Evolutionary conservation across 2,888 invertebrate genomes (phyloP), one percentile per base, ranked within the genome.

Genomic region (Tanypteryx hageni): DNA sequence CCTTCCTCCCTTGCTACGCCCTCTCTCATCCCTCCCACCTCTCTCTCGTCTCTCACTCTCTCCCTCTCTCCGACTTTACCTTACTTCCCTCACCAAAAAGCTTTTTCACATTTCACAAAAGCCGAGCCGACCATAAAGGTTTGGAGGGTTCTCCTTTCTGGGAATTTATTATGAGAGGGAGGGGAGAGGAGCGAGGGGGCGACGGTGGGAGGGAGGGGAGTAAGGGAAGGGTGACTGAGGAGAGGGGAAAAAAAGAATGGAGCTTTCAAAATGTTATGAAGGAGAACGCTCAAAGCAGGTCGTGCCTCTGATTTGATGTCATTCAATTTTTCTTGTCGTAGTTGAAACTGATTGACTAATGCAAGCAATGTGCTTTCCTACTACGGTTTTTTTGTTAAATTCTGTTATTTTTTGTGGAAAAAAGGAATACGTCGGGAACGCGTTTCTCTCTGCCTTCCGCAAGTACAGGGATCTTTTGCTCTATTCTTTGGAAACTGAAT

Each of bases 31-130:
- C 68, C 68, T 22, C 68, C 18, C 68, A 22, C 68, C 68, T 9
- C 68, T 68, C 68, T 18, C 22, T 68, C 18, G n/a, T 18, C 68
- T 18, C 68, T n/a, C 44, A 3, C 44, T 44, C 44, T 44, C 44
- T 44, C 44, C 5, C 44, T 44, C 44, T 5, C 44, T 44, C 44
- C 44, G 44, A 44, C 44, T 44, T 44, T 44, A 44, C 44, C 44
- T 44, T 44, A 44, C 44, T 44, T 44, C n/a, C 68, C 68, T 18
- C 68, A 68, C n/a, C 44, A 68, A 68, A 68, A 68, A 68, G 68
- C 68, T 68, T 68, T 68, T 68, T 68, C 68, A 68, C 68, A 68
- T 68, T 68, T 68, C 68, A 68, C 68, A 68, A 68, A 68, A 68
- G 68, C 68, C 68, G 68, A 11, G 68, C 68, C 68, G 68, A 68